Conservation (phyloP, 1,140 invertebrate species). For the Drosophila nigromelanica region DNA sequence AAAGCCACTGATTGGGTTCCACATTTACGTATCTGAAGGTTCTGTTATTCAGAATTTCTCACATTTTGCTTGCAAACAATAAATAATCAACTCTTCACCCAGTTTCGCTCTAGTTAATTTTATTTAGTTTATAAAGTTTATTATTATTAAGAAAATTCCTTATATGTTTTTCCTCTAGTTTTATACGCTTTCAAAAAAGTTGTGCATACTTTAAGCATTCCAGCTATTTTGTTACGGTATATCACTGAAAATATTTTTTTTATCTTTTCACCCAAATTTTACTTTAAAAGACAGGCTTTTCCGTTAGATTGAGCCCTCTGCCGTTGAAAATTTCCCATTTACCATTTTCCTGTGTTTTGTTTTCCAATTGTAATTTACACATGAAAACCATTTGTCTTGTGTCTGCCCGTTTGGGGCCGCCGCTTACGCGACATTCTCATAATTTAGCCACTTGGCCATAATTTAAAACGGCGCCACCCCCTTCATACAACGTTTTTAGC, state of each 20-base stretch:
- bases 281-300: background rate
- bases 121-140: too few relatives aligned
- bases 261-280: background rate
- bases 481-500: constrained; percentile 29
- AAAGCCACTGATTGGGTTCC: constrained; percentile 3
- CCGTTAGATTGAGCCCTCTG: background rate
- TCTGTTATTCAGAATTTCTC: background rate
- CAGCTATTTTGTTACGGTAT: too few relatives aligned
- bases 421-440: constrained; percentile 72
- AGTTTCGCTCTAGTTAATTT: too few relatives aligned
- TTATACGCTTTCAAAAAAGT: background rate
- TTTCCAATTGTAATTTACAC: constrained; percentile 80
- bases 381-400: constrained; percentile 74
- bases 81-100: background rate
- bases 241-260: background rate
- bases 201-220: too few relatives aligned
- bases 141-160: too few relatives aligned
- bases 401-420: constrained; percentile 28
- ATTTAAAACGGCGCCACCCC: constrained; percentile 58
- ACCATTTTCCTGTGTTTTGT: constrained; percentile 26
- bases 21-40: constrained; percentile 2
- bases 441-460: constrained; percentile 80
- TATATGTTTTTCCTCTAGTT: background rate
- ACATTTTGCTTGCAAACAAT: background rate
- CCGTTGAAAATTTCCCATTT: background rate